Conservation (phyloP, 2,113 vertebrate genomes). For the Chionis minor region DNA sequence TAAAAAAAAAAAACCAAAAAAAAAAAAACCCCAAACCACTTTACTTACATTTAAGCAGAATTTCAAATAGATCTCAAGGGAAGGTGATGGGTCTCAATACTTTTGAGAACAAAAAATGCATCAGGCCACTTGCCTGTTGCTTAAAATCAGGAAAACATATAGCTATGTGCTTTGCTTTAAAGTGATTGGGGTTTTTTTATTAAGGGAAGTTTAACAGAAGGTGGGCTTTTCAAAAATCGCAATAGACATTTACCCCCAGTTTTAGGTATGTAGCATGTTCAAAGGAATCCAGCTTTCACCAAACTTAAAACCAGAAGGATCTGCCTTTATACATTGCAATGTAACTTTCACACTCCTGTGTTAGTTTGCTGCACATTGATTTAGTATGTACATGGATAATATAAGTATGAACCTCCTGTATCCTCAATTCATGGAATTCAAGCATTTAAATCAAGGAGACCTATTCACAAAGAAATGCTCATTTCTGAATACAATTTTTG, state of each 20-base stretch:
- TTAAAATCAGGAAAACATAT: neutral
- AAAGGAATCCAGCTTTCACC: neutral
- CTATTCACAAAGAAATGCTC: neutral
- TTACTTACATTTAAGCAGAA: neutral
- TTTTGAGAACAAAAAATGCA: neutral
- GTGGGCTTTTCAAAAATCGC: neutral
- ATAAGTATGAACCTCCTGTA: neutral
- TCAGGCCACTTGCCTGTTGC: neutral
- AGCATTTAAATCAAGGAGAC: neutral
- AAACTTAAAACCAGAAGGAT: neutral
- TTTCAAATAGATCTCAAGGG: neutral
- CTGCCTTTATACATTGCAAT: neutral
- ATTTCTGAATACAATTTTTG: neutral
- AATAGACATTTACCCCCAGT: neutral
- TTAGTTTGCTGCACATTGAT: neutral
- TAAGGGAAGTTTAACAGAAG: neutral
- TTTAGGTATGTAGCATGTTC: neutral
- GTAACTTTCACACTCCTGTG: neutral
- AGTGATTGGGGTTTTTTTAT: rapidly evolving
- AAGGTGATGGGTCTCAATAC: neutral
- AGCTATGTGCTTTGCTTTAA: neutral
- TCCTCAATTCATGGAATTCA: neutral
- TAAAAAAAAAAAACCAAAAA: neutral
- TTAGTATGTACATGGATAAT: neutral
- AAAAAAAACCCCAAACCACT: neutral